Percentiles rank a stretch among this genome's conserved stretches.
Conservation (phyloP, 2,797 vertebrate species). For the Nyctibius grandis region DNA sequence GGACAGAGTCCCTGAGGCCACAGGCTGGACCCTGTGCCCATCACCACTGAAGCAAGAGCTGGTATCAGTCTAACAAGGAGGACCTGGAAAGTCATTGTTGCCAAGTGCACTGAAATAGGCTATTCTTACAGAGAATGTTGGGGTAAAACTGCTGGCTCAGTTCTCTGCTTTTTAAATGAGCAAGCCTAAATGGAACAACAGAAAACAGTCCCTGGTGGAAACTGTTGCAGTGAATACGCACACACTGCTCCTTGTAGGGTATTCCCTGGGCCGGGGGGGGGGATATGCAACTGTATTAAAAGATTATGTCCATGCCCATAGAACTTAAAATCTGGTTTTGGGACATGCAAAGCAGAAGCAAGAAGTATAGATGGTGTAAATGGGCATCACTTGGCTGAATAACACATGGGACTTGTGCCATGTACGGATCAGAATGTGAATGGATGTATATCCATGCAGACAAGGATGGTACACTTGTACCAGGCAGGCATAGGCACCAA, state of each 20-base stretch:
- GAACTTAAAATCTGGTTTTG: not conserved
- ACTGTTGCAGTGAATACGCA: fast-evolving
- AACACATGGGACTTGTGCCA: too few species aligned
- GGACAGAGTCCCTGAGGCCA: not conserved
- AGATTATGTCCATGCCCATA: fast-evolving
- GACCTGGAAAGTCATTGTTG: not conserved
- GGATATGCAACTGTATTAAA: fast-evolving
- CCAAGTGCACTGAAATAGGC: not conserved
- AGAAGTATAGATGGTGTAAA: not conserved
- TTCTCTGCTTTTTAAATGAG: not conserved
- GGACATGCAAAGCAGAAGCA: not conserved
- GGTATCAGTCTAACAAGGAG: not conserved
- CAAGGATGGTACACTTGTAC: not conserved
- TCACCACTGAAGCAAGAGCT: not conserved
- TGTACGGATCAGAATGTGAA: fast-evolving
- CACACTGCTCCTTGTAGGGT: not conserved
- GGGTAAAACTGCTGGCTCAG: not conserved
- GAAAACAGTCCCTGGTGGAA: not conserved
- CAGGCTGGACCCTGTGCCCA: not conserved
- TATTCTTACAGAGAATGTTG: fast-evolving
- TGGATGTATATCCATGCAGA: fast-evolving
- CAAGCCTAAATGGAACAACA: not conserved
- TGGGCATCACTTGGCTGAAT: not conserved
- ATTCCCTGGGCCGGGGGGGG: not conserved
- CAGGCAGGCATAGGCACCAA: not conserved